Conservation (phyloP, 2,113 vertebrate genomes). For the Ceyx margarethae region DNA sequence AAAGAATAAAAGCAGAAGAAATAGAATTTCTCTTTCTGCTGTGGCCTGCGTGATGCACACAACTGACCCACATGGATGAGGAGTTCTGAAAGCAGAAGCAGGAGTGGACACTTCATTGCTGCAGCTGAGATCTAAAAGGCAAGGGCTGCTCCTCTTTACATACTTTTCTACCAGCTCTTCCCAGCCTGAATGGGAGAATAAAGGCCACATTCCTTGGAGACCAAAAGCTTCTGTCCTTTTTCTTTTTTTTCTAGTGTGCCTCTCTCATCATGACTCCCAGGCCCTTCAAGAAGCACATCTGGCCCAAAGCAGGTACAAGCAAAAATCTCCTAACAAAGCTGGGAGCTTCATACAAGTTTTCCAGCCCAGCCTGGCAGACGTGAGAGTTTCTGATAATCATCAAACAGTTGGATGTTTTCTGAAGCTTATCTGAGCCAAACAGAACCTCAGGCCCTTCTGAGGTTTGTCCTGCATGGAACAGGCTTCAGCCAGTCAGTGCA, state of each 20-base stretch:
- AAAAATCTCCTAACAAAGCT: background rate
- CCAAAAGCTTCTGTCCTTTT: background rate
- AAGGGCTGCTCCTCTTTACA: background rate
- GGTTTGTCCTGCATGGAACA: constrained; percentile 12
- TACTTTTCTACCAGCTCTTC: background rate
- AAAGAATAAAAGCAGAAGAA: background rate
- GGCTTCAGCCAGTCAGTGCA: background rate
- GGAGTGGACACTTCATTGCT: background rate
- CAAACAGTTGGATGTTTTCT: constrained; percentile 7
- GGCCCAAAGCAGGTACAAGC: background rate
- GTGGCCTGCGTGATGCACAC: background rate
- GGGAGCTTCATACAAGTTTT: background rate
- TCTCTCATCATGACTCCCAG: background rate
- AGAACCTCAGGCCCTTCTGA: constrained; percentile 25
- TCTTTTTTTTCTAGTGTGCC: background rate
- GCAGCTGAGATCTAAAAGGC: background rate
- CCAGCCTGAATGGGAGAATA: background rate
- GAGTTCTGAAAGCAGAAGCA: background rate
- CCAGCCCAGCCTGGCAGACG: background rate
- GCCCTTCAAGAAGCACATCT: background rate
- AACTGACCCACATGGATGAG: background rate
- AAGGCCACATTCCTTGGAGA: background rate
- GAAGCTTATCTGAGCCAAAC: constrained; percentile 62
- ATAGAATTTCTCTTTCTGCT: background rate
- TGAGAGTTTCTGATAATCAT: constrained; percentile 5